Evolutionary conservation across 2,113 vertebrate genomes (phyloP).

Genomic region (Otolemur garnettii): DNA sequence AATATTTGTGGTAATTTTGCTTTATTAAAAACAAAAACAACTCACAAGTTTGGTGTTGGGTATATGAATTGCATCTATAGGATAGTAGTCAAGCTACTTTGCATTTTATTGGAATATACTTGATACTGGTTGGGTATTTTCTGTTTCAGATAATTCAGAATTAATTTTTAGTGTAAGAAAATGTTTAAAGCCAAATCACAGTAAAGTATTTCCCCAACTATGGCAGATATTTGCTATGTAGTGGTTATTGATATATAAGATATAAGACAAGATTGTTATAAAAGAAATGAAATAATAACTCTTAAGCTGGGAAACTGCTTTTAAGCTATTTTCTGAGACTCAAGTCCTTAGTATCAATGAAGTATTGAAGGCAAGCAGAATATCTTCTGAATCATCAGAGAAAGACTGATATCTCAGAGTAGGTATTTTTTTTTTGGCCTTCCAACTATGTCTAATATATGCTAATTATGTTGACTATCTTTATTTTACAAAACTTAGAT

Average conservation of each 20-base stretch:
- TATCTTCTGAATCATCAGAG: background rate
- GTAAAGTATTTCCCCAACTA: slow-evolving; percentile 43
- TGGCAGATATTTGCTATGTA: background rate
- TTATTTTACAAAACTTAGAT: background rate
- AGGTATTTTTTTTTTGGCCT: background rate
- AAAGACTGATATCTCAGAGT: background rate
- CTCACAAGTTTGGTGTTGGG: background rate
- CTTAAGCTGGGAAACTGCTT: background rate
- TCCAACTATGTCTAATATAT: background rate
- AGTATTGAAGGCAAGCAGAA: background rate
- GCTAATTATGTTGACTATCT: background rate
- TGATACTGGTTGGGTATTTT: slow-evolving; percentile 50
- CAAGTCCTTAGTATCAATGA: background rate
- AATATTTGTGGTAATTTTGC: slow-evolving; percentile 34
- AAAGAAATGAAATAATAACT: background rate
- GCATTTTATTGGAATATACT: slow-evolving; percentile 34
- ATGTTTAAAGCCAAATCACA: slow-evolving; percentile 44
- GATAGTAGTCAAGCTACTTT: background rate
- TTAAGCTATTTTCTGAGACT: background rate
- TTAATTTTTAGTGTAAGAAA: slow-evolving; percentile 66
- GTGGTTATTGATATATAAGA: background rate
- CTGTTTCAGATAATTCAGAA: slow-evolving; percentile 46
- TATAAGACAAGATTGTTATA: background rate
- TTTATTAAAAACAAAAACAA: slow-evolving; percentile 48
- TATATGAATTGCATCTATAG: background rate